Percentiles rank a stretch among this genome's conserved stretches.
Conservation (phyloP, 2,888 invertebrate genomes). For the Synanthedon tipuliformis region DNA sequence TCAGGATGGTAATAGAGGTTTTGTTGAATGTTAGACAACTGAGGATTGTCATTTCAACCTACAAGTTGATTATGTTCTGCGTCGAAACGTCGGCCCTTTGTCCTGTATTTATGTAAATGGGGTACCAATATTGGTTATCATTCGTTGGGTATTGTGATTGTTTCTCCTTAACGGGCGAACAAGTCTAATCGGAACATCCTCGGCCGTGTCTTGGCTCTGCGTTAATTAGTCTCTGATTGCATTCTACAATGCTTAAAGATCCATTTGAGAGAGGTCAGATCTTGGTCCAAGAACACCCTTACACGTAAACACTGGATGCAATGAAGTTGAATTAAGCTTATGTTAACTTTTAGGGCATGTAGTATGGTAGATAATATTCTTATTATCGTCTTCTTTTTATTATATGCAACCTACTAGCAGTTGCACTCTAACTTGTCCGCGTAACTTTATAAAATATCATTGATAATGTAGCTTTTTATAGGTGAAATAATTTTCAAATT, state of each 20-base stretch:
- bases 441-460: no score
- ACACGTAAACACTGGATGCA: no score
- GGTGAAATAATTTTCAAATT: no score
- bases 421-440: no score
- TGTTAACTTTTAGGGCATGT: no score
- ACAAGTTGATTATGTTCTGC: background rate
- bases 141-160: constrained; percentile 61
- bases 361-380: no score
- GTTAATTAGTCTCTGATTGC: constrained; percentile 61
- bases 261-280: constrained; percentile 28
- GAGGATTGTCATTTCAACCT: no score
- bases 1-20: no score
- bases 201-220: constrained; percentile 40
- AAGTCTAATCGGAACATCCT: constrained; percentile 61
- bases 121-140: constrained; percentile 10
- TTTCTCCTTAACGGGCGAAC: constrained; percentile 59
- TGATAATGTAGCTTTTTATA: no score
- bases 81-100: constrained; percentile 2
- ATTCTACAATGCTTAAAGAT: constrained; percentile 21
- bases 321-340: no score
- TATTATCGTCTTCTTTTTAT: no score
- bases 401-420: no score
- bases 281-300: constrained; percentile 9
- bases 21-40: background rate
- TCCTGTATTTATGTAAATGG: background rate